Base-by-base conservation (phyloP, 2,113 vertebrate species). In the Austrofundulus limnaeus region DNA sequence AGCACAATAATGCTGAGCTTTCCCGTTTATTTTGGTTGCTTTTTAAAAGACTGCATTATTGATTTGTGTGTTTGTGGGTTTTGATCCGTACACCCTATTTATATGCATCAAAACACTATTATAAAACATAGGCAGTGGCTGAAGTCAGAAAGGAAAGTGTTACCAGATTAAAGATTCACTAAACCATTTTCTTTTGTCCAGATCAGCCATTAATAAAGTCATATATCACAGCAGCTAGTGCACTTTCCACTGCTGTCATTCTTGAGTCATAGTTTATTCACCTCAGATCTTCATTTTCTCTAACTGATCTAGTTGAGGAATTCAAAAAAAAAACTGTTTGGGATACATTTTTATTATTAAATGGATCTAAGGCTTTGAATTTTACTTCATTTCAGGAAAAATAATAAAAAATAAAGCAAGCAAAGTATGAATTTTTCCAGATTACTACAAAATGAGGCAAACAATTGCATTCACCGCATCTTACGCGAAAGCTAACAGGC, bases 61-160 rank as follows among this genome's bases (percentile, higher is more conserved):
- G 81, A 88, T 87, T 68, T 81, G 42, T 48, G 24, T 49, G 70
- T 41, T 51, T 17, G 59, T 67, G 65, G 45, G 72, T 49, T 67
- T 52, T 63, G 60, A 63, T 55, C 56, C 45, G 6, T 24, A 56
- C 62, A 58, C 50, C 45, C 51, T 11, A 37, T 48, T 82, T 75
- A 85, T 75, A 47, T 55, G 39, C 66, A 75, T 84, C 71, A 72
- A 73, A 72, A 77, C 67, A 68, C 56, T 65, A 69, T 84, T 54
- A 75, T 78, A 80, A 64, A 52, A 65, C 3, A 7, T 16, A 16
- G 66, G 46, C 17, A 54, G 61, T 49, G 19, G 47, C 43, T 65
- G 48, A 4, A 42, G 39, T 34, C 1, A 0, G n/a, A n/a, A 21
- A 24, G 19, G 19, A 13, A 23, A 17, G 45, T 3, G 16, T 48